These are phyloP conservation scores for Embiotoca jacksoni DNA, from an alignment of 2,113 vertebrate species.

Conservation along the genomic window DNA sequence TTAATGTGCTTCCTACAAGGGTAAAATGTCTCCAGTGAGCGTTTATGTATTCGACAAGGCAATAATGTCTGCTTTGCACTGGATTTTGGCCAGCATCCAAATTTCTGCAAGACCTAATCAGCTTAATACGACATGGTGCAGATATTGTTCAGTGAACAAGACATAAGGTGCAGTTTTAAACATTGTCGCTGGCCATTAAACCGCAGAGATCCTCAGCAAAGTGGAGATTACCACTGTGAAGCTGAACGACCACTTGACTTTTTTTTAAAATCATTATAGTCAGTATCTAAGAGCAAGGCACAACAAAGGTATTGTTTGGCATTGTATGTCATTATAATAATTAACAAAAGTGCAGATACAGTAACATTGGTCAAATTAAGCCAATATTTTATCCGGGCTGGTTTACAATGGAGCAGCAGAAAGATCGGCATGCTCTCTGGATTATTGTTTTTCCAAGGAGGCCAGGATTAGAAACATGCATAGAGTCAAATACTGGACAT, in stretches of 20 bases:
- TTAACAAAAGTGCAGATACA: slow-evolving; percentile 26
- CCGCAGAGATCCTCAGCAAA: slow-evolving; percentile 20
- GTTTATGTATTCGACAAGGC: slow-evolving; percentile 54
- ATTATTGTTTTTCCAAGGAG: slow-evolving; percentile 28
- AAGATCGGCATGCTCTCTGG: slow-evolving; percentile 6
- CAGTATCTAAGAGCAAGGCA: neutral
- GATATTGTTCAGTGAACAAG: slow-evolving; percentile 52
- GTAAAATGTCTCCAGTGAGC: slow-evolving; percentile 61
- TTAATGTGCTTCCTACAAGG: slow-evolving; percentile 52
- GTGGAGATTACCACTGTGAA: slow-evolving; percentile 6
- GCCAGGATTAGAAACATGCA: slow-evolving; percentile 34
- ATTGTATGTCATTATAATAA: slow-evolving; percentile 21
- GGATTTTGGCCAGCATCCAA: slow-evolving; percentile 57
- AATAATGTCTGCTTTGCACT: slow-evolving; percentile 48
- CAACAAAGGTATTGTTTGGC: slow-evolving; percentile 19
- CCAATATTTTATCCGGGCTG: neutral
- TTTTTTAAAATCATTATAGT: slow-evolving; percentile 1
- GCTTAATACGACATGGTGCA: slow-evolving; percentile 52
- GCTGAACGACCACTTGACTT: neutral
- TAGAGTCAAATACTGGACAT: neutral
- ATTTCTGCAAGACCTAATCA: slow-evolving; percentile 57
- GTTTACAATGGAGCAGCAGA: slow-evolving; percentile 37
- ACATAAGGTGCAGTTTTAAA: slow-evolving; percentile 25
- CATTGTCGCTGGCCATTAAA: slow-evolving; percentile 23
- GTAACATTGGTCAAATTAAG: slow-evolving; percentile 6